Evolutionary conservation across 2,888 invertebrate species (phyloP), one percentile per base, ranked within the genome.

Genomic region (Sisyra terminalis): DNA sequence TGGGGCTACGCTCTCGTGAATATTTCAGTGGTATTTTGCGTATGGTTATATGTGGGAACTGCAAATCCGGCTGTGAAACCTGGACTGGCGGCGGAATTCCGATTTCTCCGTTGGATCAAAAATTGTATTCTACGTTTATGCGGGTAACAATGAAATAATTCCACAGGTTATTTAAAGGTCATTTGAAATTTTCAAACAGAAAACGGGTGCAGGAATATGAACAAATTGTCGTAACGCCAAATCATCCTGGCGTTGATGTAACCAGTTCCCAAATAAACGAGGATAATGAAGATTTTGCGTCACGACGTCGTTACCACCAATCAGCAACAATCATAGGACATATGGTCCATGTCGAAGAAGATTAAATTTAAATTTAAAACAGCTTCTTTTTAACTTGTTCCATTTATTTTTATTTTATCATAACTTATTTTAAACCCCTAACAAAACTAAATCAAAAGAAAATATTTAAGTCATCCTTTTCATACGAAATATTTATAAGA

Each of bases 41-140:
- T 94, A 46, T 94, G 92, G 83, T 73, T 89, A 55, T 96, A 96
- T 64, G 90, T 96, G 49, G 92, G 93, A 35, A 84, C 87, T 41
- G 88, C 89, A 6, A 93, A 90, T 66, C 94, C 96, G 7, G 93
- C 93, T 3, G 89, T 92, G 6, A 92, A 89, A 57, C 93, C 93
- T 1, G 94, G 94, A 34, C 68, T 85, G 18, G 83, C 87, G 1
- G 75, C 81, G 0, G 86, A 88, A 57, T 88, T 88, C 57, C 74
- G 75, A 50, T 78, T 88, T 53, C 76, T 85, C 52, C 71, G 72
- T 40, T 88, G 85, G 87, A 57, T 86, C 15, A 84, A 77, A 58
- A 74, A 71, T 51, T 65, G 75, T 2, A 65, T 85, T 48, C 67
- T 85, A 41, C 72, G 78, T 50, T 73, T 82, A 51, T 77, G 83